phyloP scores from a whole-genome alignment of 2,797 vertebrate genomes.

The Clamator glandarius region DNA sequence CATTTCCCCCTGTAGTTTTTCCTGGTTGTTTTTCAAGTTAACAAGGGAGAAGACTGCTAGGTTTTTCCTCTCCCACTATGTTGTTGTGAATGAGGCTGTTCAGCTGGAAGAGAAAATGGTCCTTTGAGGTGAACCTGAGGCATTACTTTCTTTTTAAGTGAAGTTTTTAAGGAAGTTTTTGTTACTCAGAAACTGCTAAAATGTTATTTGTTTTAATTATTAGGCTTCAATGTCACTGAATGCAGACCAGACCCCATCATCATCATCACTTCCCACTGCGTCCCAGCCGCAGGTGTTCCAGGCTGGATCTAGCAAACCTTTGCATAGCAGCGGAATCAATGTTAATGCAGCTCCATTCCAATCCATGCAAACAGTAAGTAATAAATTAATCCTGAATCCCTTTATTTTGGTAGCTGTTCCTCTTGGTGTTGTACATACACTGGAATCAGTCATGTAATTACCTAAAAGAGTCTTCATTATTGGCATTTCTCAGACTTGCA shows the following conservation, averaged over 20 bases:
- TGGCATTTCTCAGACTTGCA: not conserved
- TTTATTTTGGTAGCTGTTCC: not conserved
- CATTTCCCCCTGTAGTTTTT: not conserved
- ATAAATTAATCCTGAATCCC: not conserved
- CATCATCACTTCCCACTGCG: conserved; percentile 89
- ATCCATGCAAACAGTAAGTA: conserved; percentile 96
- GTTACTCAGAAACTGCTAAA: conserved; percentile 22
- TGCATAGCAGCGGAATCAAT: conserved; percentile 97
- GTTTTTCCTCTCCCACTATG: not conserved
- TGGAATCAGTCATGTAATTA: not conserved
- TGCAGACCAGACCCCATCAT: conserved; percentile 87
- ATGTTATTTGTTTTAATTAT: conserved; percentile 20
- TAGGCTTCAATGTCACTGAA: conserved; percentile 92
- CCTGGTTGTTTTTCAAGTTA: not conserved
- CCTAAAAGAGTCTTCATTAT: not conserved
- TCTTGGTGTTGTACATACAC: not conserved
- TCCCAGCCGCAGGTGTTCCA: conserved; percentile 95
- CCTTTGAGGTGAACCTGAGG: not conserved
- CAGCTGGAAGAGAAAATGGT: not conserved
- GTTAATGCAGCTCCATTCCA: conserved; percentile 99
- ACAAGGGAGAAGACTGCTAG: not conserved
- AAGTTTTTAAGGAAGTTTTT: not conserved
- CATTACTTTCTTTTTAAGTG: not conserved
- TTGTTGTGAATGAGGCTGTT: not conserved
- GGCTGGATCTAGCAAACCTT: conserved; percentile 90